A percentile compares a stretch with the other conserved stretches of the same genome.
These are phyloP conservation scores for Poeciliopsis presidionis DNA, from an alignment of 2,797 vertebrate genomes.

Conservation along the genomic window DNA sequence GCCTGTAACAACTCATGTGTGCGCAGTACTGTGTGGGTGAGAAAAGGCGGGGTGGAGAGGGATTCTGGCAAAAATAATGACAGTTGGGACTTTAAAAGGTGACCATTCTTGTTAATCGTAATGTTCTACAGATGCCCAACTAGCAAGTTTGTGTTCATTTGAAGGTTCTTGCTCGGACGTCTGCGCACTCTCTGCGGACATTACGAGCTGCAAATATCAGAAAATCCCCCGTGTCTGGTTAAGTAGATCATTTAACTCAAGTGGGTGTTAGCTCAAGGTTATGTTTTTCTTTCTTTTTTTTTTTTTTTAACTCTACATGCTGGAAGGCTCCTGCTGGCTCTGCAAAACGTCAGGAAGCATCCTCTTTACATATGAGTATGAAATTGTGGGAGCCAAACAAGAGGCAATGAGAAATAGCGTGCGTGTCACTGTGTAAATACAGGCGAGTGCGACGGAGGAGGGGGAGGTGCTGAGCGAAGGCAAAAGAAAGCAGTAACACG, in stretches of 20 bases:
- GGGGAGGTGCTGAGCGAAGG: constrained; percentile 14
- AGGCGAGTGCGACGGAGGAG: constrained; percentile 19
- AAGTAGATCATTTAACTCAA: constrained; percentile 70
- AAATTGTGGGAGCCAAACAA: constrained; percentile 33
- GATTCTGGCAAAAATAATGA: constrained; percentile 51
- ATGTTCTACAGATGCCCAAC: constrained; percentile 30
- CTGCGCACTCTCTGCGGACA: constrained; percentile 23
- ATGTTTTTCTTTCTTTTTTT: constrained; percentile 33
- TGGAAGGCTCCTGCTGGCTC: constrained; percentile 56
- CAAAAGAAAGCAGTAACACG: constrained; percentile 58
- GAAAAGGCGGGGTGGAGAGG: constrained; percentile 6
- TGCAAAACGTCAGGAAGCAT: constrained; percentile 57
- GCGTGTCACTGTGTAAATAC: constrained; percentile 2
- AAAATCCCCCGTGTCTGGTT: constrained; percentile 55
- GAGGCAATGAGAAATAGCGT: constrained; percentile 29
- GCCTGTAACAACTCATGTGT: constrained; percentile 51
- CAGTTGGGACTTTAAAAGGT: constrained; percentile 52
- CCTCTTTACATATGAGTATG: constrained; percentile 39
- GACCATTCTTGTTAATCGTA: constrained; percentile 39
- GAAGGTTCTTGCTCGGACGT: constrained; percentile 20
- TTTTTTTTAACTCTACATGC: constrained; percentile 14
- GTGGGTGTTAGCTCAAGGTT: constrained; percentile 73
- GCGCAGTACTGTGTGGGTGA: constrained; percentile 36
- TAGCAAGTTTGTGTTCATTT: constrained; percentile 27
- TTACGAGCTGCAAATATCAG: constrained; percentile 51